These are phyloP conservation scores for Salminus brasiliensis DNA, from an alignment of 2,113 vertebrate genomes.

Conservation along the genomic window DNA sequence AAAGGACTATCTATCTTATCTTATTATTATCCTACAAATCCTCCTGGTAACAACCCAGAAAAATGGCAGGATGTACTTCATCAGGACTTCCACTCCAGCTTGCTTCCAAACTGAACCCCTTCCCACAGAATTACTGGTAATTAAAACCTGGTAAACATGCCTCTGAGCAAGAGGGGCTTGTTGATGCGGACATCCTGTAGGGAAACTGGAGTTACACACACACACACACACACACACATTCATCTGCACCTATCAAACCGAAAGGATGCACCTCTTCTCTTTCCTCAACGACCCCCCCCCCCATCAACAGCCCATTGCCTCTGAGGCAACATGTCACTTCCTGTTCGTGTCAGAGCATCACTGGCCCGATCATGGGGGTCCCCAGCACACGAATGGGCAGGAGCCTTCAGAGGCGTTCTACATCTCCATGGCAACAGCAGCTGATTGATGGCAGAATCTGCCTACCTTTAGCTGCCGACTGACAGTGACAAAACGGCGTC, in stretches of 20 bases:
- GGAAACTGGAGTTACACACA: neutral
- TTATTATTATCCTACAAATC: too few species aligned
- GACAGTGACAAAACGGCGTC: slow-evolving; percentile 86
- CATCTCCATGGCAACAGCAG: slow-evolving; percentile 62
- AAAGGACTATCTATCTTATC: too few species aligned
- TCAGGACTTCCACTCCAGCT: too few species aligned
- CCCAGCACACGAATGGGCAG: slow-evolving; percentile 68
- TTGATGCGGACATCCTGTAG: too few species aligned
- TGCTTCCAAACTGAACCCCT: too few species aligned
- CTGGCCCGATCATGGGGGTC: slow-evolving; percentile 68
- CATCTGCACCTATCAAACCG: slow-evolving; percentile 25
- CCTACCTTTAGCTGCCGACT: slow-evolving; percentile 83
- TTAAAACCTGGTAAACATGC: too few species aligned
- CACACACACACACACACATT: slow-evolving; percentile 32
- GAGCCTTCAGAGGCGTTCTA: slow-evolving; percentile 79
- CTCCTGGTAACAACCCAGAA: too few species aligned
- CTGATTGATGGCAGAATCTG: slow-evolving; percentile 93
- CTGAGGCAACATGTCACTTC: slow-evolving; percentile 76
- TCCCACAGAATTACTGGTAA: too few species aligned
- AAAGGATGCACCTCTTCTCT: slow-evolving; percentile 12
- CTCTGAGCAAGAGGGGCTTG: too few species aligned
- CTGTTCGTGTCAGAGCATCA: slow-evolving; percentile 77
- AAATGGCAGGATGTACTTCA: too few species aligned
- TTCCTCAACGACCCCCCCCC: neutral
- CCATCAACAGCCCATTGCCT: slow-evolving; percentile 65